Base-by-base conservation (phyloP, 2,888 invertebrate genomes). In the Beris chalybata region DNA sequence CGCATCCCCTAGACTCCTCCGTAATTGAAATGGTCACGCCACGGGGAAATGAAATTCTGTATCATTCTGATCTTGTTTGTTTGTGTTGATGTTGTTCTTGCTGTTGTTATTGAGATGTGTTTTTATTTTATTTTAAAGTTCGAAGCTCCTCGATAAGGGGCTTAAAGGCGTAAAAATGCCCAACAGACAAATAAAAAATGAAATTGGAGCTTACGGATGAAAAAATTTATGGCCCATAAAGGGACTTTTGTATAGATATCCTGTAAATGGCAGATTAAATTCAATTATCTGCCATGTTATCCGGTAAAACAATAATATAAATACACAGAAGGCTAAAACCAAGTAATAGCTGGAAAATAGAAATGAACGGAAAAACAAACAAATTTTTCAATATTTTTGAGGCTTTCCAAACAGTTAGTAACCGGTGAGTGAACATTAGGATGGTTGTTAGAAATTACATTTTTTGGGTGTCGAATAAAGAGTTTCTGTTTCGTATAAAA, bases 11-110 rank as follows among this genome's bases (percentile, higher is more conserved):
- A 48, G 58, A 59, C 58, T 30, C 32, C 13, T 59, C 13, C 58
- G 58, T 59, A 47, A 59, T 59, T 59, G 58, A 59, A 59, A 59
- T 48, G 43, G 58, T 59, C 58, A 59, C 58, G 58, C 58, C 58
- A 59, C 58, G 31, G 58, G 58, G 48, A 59, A 59, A 59, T 59
- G 58, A 48, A 59, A 59, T 59, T 59, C 30, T 32, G 48, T 59
- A 59, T 47, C 58, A 13, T 59, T 59, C 58, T 59, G 48, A 31
- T 32, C 48, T 13, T 59, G 58, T 59, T 56, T 56, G 56, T 56
- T 56, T 6, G n/a, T 43, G 15, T 55, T 38, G 30, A 13, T 56
- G 43, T 56, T 56, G 52, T 52, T 22, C 5, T 29, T 52, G 6
- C 22, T 52, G 52, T 22, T 38, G 5, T 38, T 38, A 38, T 9